phyloP scores from a whole-genome alignment of 2,797 vertebrate genomes.

The Acanthurus leucopareius region DNA sequence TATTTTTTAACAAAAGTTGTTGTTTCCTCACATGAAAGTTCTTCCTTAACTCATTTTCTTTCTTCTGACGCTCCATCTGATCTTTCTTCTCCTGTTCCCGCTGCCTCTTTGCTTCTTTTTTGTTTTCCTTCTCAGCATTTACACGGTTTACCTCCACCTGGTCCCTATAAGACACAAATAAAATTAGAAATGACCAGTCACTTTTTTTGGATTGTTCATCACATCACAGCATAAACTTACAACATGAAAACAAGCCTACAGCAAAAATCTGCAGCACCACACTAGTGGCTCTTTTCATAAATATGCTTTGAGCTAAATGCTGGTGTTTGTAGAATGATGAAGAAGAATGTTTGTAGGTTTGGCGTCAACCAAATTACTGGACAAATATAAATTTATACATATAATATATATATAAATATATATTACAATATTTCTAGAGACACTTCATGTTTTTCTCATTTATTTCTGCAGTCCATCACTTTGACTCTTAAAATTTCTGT shows the following conservation, averaged over 20 bases:
- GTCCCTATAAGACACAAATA: conserved; percentile 40
- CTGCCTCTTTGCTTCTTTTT: conserved; percentile 69
- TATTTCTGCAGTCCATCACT: no score
- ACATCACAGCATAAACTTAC: background rate
- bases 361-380: background rate
- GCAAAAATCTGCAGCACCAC: background rate
- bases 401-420: no score
- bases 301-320: background rate
- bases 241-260: background rate
- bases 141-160: conserved; percentile 19
- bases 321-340: background rate
- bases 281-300: background rate
- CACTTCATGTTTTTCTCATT: no score
- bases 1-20: background rate
- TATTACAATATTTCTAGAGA: no score
- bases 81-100: conserved; percentile 74
- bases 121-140: conserved; percentile 41
- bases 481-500: no score
- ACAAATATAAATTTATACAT: no score
- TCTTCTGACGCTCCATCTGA: conserved; percentile 74
- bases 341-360: background rate
- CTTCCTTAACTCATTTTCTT: conserved; percentile 76
- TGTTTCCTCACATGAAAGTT: conserved; percentile 82
- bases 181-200: background rate
- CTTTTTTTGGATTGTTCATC: background rate